Evolutionary conservation across 2,888 invertebrate genomes (phyloP), one percentile per base, ranked within the genome.

Genomic region (Hypsopygia costalis): DNA sequence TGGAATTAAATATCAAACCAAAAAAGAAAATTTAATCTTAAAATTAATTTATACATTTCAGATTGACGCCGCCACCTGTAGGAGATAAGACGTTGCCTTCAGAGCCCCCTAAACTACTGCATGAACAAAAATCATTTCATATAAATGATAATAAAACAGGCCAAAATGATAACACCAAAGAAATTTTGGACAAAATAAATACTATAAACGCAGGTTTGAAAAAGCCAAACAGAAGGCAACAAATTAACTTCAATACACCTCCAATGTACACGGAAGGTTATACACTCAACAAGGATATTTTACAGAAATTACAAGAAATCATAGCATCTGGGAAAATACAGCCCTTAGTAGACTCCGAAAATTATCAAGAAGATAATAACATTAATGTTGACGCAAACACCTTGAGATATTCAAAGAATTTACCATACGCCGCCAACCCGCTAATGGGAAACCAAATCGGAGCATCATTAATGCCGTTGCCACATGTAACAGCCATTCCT

Each of bases 141-240:
- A 62, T 59, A 46, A 55, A 66, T 38, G 68, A 75, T 38, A 63
- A 66, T 48, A 64, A 69, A 50, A 52, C 62, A 48, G 59, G 61
- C 11, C 46, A 50, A 29, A 55, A 69, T 34, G 44, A 57, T 1
- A 60, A 52, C 22, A 71, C 77, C 3, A 65, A 58, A 62, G 85
- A 90, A 22, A 91, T 91, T 40, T 60, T 91, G 20, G 81, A 89
- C 28, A 91, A 91, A 71, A 91, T 91, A 45, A 85, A 81, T 55
- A 73, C 78, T 43, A 78, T 91, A 3, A 92, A 92, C 54, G 77
- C 82, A 33, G 79, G 80, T 11, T 49, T 87, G 3, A 62, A 81
- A 59, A 73, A 87, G 74, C 68, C 81, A 29, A 55, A 60, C 12
- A 69, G 59, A 46, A 62, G 66, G 45, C 68, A 65, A 40, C 72